Conservation (phyloP, 2,888 invertebrate species). For the Cyclophora punctaria region DNA sequence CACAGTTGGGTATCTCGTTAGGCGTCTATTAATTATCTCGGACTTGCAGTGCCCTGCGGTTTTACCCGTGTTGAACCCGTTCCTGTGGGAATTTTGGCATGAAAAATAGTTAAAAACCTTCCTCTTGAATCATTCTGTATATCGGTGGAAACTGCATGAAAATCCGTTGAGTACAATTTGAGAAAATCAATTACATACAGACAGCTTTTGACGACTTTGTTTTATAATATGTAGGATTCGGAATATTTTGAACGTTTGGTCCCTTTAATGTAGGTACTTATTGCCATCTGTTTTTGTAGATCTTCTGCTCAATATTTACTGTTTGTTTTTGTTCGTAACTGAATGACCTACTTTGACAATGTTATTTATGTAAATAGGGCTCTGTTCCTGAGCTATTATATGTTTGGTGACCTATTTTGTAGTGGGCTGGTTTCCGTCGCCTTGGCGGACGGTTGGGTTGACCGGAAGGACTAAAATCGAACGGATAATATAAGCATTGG, state of each 20-base stretch:
- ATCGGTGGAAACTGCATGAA: background rate
- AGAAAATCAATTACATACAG: background rate
- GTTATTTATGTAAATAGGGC: no score
- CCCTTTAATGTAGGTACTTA: background rate
- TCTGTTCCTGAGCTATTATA: no score
- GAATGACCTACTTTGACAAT: background rate
- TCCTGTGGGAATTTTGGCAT: no score
- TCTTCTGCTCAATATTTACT: background rate
- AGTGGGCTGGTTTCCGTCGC: no score
- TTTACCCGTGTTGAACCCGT: no score
- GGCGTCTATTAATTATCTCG: conserved; percentile 14
- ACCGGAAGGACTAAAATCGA: no score
- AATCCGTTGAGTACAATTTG: background rate
- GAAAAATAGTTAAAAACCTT: no score
- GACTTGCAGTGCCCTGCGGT: no score
- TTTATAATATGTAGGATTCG: background rate
- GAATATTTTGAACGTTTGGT: background rate
- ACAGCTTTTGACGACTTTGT: background rate
- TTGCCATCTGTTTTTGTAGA: background rate
- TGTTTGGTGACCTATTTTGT: no score
- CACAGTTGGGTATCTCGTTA: conserved; percentile 13
- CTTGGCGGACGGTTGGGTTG: no score
- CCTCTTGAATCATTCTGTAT: no score
- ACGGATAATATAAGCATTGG: no score
- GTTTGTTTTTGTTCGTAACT: background rate